These are phyloP conservation scores for Tapera naevia DNA, from an alignment of 2,797 vertebrate genomes.

Conservation along the genomic window DNA sequence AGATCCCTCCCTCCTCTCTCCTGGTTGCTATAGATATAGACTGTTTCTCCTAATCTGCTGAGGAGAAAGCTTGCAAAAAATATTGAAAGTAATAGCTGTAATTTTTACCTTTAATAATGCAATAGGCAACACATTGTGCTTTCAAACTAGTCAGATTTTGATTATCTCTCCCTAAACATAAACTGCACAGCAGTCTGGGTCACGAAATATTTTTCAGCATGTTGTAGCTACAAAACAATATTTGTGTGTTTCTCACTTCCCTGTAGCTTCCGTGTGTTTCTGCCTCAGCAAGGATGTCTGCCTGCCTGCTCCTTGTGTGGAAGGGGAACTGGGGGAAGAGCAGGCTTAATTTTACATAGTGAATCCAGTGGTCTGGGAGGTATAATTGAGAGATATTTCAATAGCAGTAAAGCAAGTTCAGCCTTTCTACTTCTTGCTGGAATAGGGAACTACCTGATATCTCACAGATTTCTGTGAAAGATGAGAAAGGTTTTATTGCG, in stretches of 20 bases:
- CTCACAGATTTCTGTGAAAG: background rate
- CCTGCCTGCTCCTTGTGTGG: background rate
- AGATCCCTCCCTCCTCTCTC: background rate
- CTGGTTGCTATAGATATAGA: conserved; percentile 51
- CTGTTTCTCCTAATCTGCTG: background rate
- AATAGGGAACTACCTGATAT: background rate
- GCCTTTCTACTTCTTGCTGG: background rate
- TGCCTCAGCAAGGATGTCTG: background rate
- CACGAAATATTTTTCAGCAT: background rate
- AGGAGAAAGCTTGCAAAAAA: conserved; percentile 36
- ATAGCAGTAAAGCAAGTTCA: background rate
- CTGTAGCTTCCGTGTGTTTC: background rate
- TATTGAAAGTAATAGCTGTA: conserved; percentile 15
- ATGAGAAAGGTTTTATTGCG: background rate
- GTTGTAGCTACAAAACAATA: background rate
- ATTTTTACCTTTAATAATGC: background rate
- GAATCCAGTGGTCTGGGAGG: background rate
- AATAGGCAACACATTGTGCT: background rate
- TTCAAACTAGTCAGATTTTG: background rate
- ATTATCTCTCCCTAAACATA: background rate
- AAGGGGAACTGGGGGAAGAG: background rate
- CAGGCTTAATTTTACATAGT: background rate
- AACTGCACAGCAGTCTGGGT: background rate
- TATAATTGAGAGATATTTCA: background rate
- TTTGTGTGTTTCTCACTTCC: background rate